Evolutionary conservation across 2,113 vertebrate species (phyloP).

Genomic region (Campylomormyrus tamandua): DNA sequence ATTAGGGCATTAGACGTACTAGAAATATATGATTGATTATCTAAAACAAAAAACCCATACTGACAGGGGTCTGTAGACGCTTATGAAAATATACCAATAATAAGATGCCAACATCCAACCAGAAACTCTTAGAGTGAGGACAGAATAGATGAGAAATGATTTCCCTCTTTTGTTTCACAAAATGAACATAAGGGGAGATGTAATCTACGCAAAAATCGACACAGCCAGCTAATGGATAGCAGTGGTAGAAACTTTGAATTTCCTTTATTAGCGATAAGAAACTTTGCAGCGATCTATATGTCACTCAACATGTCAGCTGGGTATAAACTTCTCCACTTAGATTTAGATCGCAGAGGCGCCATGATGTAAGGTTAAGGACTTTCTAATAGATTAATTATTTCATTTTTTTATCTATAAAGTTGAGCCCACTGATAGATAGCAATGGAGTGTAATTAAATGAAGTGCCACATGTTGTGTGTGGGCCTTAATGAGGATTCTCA

Average conservation of each 20-base stretch:
- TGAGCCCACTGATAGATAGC: not conserved
- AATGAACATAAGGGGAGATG: not conserved
- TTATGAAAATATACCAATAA: too few species aligned
- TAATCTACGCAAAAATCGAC: not conserved
- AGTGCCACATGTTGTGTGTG: not conserved
- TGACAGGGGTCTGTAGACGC: too few species aligned
- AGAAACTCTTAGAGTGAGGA: not conserved
- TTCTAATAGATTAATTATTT: not conserved
- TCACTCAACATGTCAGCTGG: not conserved
- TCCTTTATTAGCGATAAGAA: not conserved
- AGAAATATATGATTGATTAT: too few species aligned
- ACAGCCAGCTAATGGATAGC: not conserved
- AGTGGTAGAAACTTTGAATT: not conserved
- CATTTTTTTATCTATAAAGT: not conserved
- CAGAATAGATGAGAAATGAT: not conserved
- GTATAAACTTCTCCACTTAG: not conserved
- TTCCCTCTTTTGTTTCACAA: not conserved
- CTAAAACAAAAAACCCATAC: too few species aligned
- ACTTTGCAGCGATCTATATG: not conserved
- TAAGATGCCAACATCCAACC: too few species aligned
- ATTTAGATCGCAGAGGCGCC: not conserved
- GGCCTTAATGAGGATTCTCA: not conserved
- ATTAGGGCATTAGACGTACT: too few species aligned
- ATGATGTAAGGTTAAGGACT: not conserved
- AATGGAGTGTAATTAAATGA: not conserved